Evolutionary conservation across 2,888 invertebrate species (phyloP).

Genomic region (Sicus ferrugineus): DNA sequence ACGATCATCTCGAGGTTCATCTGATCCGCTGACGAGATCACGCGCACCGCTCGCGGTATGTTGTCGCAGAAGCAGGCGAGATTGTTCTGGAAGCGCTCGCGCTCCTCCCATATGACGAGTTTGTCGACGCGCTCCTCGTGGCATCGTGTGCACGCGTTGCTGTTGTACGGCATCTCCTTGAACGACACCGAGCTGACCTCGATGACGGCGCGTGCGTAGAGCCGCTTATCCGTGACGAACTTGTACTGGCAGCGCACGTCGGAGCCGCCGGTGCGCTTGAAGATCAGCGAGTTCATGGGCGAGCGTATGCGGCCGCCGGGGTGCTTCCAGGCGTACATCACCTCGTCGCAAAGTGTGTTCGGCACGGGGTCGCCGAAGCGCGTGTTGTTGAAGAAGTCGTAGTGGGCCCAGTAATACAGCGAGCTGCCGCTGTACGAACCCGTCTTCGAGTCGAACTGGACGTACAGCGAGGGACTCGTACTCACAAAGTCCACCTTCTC

Average conservation of each 20-base stretch:
- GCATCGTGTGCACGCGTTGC: conserved; percentile 83
- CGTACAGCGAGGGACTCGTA: conserved; percentile 84
- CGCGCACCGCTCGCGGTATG: conserved; percentile 70
- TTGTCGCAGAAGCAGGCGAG: conserved; percentile 79
- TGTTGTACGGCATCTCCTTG: conserved; percentile 82
- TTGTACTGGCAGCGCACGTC: conserved; percentile 84
- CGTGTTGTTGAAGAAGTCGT: conserved; percentile 92
- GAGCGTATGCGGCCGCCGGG: conserved; percentile 79
- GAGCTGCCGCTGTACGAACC: conserved; percentile 95
- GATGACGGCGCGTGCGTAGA: conserved; percentile 82
- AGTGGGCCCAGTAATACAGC: conserved; percentile 92
- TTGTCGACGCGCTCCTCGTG: conserved; percentile 88
- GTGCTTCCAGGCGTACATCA: conserved; percentile 85
- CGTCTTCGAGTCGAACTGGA: conserved; percentile 89
- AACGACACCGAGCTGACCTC: conserved; percentile 80
- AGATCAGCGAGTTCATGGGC: conserved; percentile 86
- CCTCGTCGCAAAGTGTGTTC: conserved; percentile 85
- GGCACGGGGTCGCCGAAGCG: conserved; percentile 83
- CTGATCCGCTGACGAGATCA: conserved; percentile 82
- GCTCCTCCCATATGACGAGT: conserved; percentile 80
- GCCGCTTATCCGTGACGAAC: conserved; percentile 82
- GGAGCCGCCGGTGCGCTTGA: conserved; percentile 78
- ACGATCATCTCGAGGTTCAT: conserved; percentile 83
- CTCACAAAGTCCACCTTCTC: conserved; percentile 93
- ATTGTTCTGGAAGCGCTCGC: conserved; percentile 72